Conservation (phyloP, 2,888 invertebrate species). For the Brachyptera risi region DNA sequence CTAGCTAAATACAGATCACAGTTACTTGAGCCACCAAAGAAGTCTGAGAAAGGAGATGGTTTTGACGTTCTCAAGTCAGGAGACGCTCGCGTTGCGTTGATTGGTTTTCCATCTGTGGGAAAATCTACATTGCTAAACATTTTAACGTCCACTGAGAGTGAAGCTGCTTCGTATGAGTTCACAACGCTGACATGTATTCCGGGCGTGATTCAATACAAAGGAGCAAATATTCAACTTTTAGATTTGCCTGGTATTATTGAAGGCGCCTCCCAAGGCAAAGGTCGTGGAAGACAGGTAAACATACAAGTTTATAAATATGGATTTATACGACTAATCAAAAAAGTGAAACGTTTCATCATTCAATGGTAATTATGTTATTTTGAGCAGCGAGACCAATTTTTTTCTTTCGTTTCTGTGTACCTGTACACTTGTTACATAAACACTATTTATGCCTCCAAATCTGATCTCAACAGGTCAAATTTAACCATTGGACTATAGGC, state of each 20-base stretch:
- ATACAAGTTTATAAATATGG: background rate
- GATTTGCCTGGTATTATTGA: slow-evolving; percentile 99
- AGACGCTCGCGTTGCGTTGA: slow-evolving; percentile 95
- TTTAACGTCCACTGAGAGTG: slow-evolving; percentile 92
- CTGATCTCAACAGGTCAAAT: too few relatives aligned
- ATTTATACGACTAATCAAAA: too few relatives aligned
- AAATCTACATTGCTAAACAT: slow-evolving; percentile 96
- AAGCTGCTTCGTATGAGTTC: slow-evolving; percentile 97
- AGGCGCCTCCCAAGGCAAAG: slow-evolving; percentile 94
- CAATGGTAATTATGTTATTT: too few relatives aligned
- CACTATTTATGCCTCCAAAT: too few relatives aligned
- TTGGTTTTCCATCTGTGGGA: slow-evolving; percentile 98
- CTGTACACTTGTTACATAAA: too few relatives aligned
- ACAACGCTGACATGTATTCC: slow-evolving; percentile 99
- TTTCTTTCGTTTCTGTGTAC: too few relatives aligned
- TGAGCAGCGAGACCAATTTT: too few relatives aligned
- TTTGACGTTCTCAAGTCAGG: slow-evolving; percentile 99
- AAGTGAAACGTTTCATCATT: too few relatives aligned
- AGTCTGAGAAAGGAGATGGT: slow-evolving; percentile 92
- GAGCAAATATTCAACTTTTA: slow-evolving; percentile 95
- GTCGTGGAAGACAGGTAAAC: slow-evolving; percentile 79
- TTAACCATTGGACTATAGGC: too few relatives aligned
- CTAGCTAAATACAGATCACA: slow-evolving; percentile 93
- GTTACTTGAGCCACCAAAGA: slow-evolving; percentile 89
- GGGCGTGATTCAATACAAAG: slow-evolving; percentile 97